These are phyloP conservation scores for Diarsia mendica DNA, from an alignment of 2,888 invertebrate species.

Conservation along the genomic window DNA sequence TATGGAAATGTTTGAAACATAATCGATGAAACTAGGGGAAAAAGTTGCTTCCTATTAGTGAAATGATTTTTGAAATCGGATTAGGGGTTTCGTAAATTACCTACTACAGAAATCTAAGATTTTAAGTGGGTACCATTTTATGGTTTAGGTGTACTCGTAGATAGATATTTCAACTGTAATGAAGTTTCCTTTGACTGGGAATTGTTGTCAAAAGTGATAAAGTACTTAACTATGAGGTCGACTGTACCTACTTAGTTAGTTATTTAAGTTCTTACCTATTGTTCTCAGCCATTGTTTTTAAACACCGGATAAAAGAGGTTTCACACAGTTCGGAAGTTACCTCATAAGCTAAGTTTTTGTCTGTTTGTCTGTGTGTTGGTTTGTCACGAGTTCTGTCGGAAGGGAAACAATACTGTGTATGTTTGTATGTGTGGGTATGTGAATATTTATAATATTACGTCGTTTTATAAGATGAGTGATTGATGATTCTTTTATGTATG, in stretches of 20 bases:
- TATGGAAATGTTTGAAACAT: not conserved
- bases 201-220: not conserved
- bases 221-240: not conserved
- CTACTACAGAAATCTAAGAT: not conserved
- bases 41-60: not conserved
- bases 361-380: conserved; percentile 38
- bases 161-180: not conserved
- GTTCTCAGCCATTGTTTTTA: conserved; percentile 60
- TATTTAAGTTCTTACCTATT: conserved; percentile 57
- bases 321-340: conserved; percentile 70
- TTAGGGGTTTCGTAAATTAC: not conserved
- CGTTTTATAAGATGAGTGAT: conserved; percentile 30
- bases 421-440: conserved; percentile 21
- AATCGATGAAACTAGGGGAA: not conserved
- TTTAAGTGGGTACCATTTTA: not conserved
- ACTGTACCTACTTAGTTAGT: conserved; percentile 22
- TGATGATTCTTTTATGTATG: conserved; percentile 35
- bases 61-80: not conserved
- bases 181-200: not conserved
- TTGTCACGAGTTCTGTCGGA: conserved; percentile 57
- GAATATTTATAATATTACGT: conserved; percentile 54
- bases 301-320: conserved; percentile 62
- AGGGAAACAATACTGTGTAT: conserved; percentile 63
- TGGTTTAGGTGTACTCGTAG: not conserved
- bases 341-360: conserved; percentile 59